These are phyloP conservation scores for Heliconius charithonia DNA, from an alignment of 2,888 invertebrate species.

Conservation along the genomic window DNA sequence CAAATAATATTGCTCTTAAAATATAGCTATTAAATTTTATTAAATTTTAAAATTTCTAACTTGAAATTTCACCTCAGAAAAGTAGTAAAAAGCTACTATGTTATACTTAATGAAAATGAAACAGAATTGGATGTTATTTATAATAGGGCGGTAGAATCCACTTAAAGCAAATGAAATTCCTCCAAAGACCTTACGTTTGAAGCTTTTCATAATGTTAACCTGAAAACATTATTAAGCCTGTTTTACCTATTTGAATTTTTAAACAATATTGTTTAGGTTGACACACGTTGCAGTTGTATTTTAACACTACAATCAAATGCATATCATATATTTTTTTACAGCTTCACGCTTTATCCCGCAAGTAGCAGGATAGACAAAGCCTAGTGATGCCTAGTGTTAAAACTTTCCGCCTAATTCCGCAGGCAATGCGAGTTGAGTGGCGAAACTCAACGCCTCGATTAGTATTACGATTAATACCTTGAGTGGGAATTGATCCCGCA, in stretches of 20 bases:
- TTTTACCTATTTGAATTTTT: neutral
- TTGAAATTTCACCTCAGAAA: neutral
- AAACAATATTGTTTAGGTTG: neutral
- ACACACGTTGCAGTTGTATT: neutral
- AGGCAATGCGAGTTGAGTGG: no score
- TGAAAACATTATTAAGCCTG: neutral
- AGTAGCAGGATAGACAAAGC: no score
- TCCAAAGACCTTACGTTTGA: neutral
- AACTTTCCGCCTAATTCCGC: no score
- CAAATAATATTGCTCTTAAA: neutral
- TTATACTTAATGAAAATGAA: slow-evolving; percentile 11
- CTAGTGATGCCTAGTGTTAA: no score
- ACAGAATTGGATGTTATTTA: slow-evolving; percentile 7
- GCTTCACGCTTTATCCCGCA: no score
- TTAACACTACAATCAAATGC: neutral
- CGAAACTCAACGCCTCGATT: no score
- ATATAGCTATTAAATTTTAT: neutral
- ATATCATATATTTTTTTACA: slow-evolving; percentile 6
- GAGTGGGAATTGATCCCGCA: no score
- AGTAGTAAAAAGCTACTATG: neutral
- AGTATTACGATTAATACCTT: no score
- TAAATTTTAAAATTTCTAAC: neutral
- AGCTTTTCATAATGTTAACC: neutral
- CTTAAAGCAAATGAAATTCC: slow-evolving; percentile 21
- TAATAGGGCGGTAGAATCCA: slow-evolving; percentile 12